Base-by-base conservation (phyloP, 2,113 vertebrate genomes). In the Odontesthes bonariensis region DNA sequence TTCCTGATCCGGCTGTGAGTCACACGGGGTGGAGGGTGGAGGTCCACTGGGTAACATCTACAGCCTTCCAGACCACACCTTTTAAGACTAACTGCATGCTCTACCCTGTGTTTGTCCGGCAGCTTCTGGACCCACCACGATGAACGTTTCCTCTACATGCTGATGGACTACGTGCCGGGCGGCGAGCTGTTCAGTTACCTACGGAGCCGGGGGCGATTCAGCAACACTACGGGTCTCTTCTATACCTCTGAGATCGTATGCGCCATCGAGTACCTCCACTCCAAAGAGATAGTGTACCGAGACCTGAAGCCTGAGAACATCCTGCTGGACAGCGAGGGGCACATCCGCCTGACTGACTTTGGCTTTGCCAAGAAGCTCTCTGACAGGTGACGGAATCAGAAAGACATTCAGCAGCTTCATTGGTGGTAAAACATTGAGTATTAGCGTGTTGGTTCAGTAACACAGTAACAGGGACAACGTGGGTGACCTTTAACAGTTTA, bases 301-400 rank as follows among this genome's bases (percentile, higher is more conserved):
- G 97, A 98, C 92, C 94, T 99, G 81, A 99, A 99, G 88, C 97
- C 97, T 0, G 97, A 99, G 93, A 99, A 98, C 92, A 97, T 99
- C 81, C 93, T 99, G 83, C 91, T 99, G 90, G 97, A 98, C 88
- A 91, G 94, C 13, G 96, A 98, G 65, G 97, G 97, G 8, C 97
- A 99, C 91, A 96, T 98, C 90, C 96, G 97, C 63, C 96, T 99
- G 58, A 98, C 97, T 0, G 97, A 99, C 91, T 99, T 99, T 17
- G 96, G 97, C 88, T 99, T 99, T 46, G 96, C 97, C 12, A 99
- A 99, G 91, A 99, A 99, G 70, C 94, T 99, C 9, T 94, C 94
- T 0, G 97, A 98, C 89, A 95, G 96, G 97, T 97, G 90, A 90
- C 0, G 1, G 9, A 16, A 0, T 17, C 27, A 27, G 2, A 27